Evolutionary conservation across 1,140 invertebrate species (phyloP).

Genomic region (Calliphora vicina): DNA sequence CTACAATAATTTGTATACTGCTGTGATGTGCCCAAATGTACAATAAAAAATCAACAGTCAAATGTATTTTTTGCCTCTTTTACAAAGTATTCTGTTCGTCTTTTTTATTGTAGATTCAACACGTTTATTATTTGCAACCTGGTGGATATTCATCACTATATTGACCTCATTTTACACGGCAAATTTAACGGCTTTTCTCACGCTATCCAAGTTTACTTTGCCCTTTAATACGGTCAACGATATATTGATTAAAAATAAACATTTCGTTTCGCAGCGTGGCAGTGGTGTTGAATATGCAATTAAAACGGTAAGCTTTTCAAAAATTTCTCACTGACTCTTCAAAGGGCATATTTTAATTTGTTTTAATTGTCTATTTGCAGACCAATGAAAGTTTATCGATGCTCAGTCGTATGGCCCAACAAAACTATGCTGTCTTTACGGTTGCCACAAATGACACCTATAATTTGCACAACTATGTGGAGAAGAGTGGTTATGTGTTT

Average conservation of each 20-base stretch:
- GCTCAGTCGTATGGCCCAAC: slow-evolving; percentile 54
- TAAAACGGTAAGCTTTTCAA: slow-evolving; percentile 65
- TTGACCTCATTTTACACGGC: slow-evolving; percentile 92
- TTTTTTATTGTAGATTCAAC: slow-evolving; percentile 73
- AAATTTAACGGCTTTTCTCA: slow-evolving; percentile 88
- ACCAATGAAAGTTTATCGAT: slow-evolving; percentile 55
- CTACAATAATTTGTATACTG: too few species aligned
- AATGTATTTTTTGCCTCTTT: too few species aligned
- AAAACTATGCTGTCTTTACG: slow-evolving; percentile 55
- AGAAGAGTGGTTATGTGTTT: slow-evolving; percentile 68
- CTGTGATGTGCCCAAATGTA: neutral
- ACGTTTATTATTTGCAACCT: slow-evolving; percentile 83
- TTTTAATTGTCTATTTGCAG: slow-evolving; percentile 40
- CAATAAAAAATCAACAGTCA: too few species aligned
- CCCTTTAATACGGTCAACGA: slow-evolving; percentile 76
- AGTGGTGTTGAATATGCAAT: slow-evolving; percentile 73
- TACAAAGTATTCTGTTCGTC: too few species aligned
- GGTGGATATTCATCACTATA: slow-evolving; percentile 91
- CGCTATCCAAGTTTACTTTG: slow-evolving; percentile 82
- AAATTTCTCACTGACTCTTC: neutral
- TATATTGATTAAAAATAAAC: slow-evolving; percentile 71
- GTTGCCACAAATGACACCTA: slow-evolving; percentile 58
- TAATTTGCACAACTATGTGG: slow-evolving; percentile 63
- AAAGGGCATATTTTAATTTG: neutral
- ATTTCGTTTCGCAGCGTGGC: slow-evolving; percentile 75